These are phyloP conservation scores for Hirtodrosophila trivittata DNA, from an alignment of 2,888 invertebrate species.

Conservation along the genomic window DNA sequence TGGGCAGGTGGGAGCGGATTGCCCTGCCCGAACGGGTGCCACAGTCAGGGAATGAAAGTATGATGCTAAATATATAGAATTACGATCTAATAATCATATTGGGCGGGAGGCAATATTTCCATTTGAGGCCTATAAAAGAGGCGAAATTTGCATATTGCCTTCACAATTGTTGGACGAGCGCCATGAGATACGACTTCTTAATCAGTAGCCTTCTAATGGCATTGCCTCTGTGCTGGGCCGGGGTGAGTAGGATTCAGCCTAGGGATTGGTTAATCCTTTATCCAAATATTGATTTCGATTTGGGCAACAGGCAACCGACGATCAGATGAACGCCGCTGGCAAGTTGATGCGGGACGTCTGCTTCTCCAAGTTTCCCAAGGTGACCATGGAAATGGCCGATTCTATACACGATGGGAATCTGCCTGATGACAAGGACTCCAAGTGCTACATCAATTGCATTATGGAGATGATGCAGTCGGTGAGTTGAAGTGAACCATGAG, in stretches of 20 bases:
- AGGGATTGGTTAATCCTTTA: background rate
- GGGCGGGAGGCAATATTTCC: background rate
- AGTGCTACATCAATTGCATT: conserved; percentile 86
- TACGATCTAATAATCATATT: conserved; percentile 6
- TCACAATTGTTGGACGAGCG: conserved; percentile 6
- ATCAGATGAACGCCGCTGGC: conserved; percentile 87
- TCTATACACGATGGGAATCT: conserved; percentile 73
- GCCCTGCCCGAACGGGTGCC: no score
- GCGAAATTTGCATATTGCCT: conserved; percentile 11
- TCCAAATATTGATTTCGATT: background rate
- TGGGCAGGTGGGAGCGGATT: no score
- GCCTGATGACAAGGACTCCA: conserved; percentile 80
- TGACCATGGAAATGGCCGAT: conserved; percentile 76
- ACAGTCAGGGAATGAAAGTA: background rate
- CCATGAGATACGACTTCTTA: conserved; percentile 27
- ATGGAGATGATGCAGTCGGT: conserved; percentile 85
- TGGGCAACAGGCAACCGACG: conserved; percentile 82
- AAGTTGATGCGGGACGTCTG: conserved; percentile 88
- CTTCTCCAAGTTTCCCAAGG: conserved; percentile 85
- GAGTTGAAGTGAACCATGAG: no score
- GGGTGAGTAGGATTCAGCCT: conserved; percentile 15
- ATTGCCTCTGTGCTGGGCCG: conserved; percentile 36
- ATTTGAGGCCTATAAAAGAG: conserved; percentile 30
- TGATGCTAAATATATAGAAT: conserved; percentile 19
- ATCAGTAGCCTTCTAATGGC: conserved; percentile 21